Evolutionary conservation across 2,888 invertebrate genomes (phyloP).

Genomic region (Tanytarsus gracilentus): DNA sequence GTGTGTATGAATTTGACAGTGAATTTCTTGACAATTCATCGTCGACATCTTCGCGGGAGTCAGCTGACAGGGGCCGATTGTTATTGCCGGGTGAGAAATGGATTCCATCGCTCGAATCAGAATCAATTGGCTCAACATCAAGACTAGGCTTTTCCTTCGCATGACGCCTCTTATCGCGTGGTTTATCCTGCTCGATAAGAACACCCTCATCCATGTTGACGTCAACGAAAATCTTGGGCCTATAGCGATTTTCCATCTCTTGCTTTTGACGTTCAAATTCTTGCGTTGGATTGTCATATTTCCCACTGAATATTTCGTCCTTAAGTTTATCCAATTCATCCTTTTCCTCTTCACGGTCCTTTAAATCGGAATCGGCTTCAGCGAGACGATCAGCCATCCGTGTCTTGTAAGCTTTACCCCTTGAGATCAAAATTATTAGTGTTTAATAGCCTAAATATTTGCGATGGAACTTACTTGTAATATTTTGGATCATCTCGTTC

Average conservation of each 20-base stretch:
- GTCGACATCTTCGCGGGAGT: slow-evolving; percentile 36
- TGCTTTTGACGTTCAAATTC: slow-evolving; percentile 60
- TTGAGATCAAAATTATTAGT: slow-evolving; percentile 38
- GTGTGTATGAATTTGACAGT: slow-evolving; percentile 34
- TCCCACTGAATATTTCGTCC: slow-evolving; percentile 61
- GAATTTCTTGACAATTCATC: slow-evolving; percentile 45
- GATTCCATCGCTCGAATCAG: slow-evolving; percentile 49
- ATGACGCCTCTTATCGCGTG: slow-evolving; percentile 47
- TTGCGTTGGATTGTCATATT: slow-evolving; percentile 54
- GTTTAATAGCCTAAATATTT: not conserved
- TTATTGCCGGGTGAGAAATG: slow-evolving; percentile 23
- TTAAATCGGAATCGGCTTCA: slow-evolving; percentile 84
- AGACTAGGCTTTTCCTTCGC: slow-evolving; percentile 51
- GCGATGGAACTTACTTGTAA: slow-evolving; percentile 61
- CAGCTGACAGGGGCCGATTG: slow-evolving; percentile 34
- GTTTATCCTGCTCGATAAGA: slow-evolving; percentile 52
- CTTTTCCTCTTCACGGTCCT: slow-evolving; percentile 82
- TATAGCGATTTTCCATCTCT: slow-evolving; percentile 73
- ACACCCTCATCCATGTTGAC: slow-evolving; percentile 53
- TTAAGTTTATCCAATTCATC: slow-evolving; percentile 80
- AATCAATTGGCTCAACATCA: slow-evolving; percentile 66
- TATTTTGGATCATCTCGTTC: slow-evolving; percentile 95
- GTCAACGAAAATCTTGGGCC: slow-evolving; percentile 71
- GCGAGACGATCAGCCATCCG: slow-evolving; percentile 86
- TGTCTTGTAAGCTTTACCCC: slow-evolving; percentile 45